Conservation (phyloP, 35 echinoderm and acorn worm species). For the Ptychodera flava region DNA sequence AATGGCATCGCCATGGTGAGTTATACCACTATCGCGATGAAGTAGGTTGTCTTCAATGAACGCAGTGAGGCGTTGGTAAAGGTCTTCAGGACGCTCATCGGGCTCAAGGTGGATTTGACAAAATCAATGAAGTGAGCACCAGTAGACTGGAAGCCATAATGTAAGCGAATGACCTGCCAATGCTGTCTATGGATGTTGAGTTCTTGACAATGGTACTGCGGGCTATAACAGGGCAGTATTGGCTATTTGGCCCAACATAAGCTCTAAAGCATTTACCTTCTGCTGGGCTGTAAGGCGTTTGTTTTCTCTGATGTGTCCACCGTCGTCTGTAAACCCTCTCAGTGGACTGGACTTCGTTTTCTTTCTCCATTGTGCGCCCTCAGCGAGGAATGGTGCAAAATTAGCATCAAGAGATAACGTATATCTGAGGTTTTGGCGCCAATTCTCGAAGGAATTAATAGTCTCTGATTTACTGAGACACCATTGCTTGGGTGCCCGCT, state of each 20-base stretch:
- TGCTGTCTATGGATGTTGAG: neutral
- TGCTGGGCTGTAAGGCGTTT: constrained; percentile 4
- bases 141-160: constrained; percentile 13
- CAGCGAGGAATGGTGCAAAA: constrained; percentile 5
- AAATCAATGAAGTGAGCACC: constrained; percentile 13
- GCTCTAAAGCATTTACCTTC: constrained; percentile 6
- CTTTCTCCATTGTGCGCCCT: neutral
- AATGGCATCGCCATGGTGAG: neutral
- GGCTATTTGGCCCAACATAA: constrained; percentile 5
- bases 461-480: constrained; percentile 33
- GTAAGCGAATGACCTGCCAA: constrained; percentile 7
- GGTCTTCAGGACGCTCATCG: neutral
- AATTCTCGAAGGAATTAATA: constrained; percentile 40
- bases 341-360: neutral
- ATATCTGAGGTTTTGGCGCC: constrained; percentile 4
- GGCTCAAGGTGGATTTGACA: constrained; percentile 8
- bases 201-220: constrained; percentile 12
- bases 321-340: neutral
- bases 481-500: constrained; percentile 37
- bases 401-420: constrained; percentile 4
- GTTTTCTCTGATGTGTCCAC: neutral
- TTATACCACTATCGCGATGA: neutral
- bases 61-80: constrained; percentile 3
- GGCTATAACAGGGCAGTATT: constrained; percentile 7
- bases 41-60: constrained; percentile 10